Conservation (phyloP, 2,888 invertebrate genomes). For the Patella pellucida region DNA sequence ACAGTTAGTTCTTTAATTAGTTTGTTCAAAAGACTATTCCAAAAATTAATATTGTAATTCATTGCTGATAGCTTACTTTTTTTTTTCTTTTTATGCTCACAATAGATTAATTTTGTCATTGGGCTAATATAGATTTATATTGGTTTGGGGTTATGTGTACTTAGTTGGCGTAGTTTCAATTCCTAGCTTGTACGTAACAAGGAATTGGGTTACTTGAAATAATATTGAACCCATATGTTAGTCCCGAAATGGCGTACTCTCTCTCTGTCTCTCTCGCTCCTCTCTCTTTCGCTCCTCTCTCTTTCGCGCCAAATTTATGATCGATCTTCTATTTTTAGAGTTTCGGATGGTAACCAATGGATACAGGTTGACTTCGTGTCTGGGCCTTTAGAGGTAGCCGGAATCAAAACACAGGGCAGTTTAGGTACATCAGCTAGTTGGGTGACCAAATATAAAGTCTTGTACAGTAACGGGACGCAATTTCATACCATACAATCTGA, state of each 20-base stretch:
- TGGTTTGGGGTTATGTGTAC: too few species aligned
- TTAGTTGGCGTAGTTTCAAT: too few species aligned
- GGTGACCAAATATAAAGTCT: conserved; percentile 46
- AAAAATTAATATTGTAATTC: too few species aligned
- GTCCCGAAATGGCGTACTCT: too few species aligned
- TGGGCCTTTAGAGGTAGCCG: conserved; percentile 41
- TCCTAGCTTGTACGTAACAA: too few species aligned
- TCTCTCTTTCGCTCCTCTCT: not conserved
- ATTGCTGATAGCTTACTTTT: too few species aligned
- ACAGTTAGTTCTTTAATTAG: too few species aligned
- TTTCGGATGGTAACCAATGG: conserved; percentile 44
- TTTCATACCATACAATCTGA: conserved; percentile 40
- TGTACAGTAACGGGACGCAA: conserved; percentile 53
- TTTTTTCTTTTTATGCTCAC: not conserved
- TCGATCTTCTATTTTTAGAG: conserved; percentile 25
- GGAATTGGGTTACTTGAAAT: too few species aligned
- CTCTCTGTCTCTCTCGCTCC: too few species aligned
- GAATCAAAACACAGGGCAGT: conserved; percentile 51
- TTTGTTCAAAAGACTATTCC: too few species aligned
- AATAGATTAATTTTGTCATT: not conserved
- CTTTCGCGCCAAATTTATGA: not conserved
- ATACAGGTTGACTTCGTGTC: conserved; percentile 51
- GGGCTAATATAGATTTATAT: not conserved
- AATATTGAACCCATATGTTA: too few species aligned
- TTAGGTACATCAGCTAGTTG: conserved; percentile 48